phyloP scores from a whole-genome alignment of 2,888 invertebrate genomes.

The Tiliacea aurago region DNA sequence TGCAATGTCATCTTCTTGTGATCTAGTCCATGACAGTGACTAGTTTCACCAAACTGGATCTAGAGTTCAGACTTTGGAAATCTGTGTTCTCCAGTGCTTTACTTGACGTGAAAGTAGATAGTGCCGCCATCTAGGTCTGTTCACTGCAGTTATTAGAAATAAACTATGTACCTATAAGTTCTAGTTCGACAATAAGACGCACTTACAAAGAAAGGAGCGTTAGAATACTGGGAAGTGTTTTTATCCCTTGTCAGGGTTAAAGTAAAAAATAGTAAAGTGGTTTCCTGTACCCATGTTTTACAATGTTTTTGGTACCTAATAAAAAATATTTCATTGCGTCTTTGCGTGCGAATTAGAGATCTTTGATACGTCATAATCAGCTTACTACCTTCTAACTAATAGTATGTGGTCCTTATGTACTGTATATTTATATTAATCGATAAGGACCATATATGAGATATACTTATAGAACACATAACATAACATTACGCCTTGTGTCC shows the following conservation, averaged over 20 bases:
- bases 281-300: background rate
- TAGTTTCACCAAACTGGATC: background rate
- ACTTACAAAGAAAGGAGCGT: background rate
- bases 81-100: background rate
- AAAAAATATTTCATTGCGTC: background rate
- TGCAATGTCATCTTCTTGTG: too few species aligned
- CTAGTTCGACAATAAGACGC: background rate
- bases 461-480: too few species aligned
- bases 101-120: background rate
- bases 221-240: background rate
- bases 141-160: slow-evolving; percentile 18
- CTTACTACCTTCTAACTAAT: background rate
- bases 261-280: background rate
- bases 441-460: slow-evolving; percentile 1
- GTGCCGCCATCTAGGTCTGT: slow-evolving; percentile 42
- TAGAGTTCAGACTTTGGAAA: slow-evolving; percentile 1
- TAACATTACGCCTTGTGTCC: too few species aligned
- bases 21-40: background rate
- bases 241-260: background rate
- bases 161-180: background rate
- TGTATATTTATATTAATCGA: background rate
- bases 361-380: background rate
- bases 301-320: background rate
- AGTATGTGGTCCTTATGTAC: background rate
- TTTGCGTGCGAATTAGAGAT: background rate